Evolutionary conservation across 2,113 vertebrate genomes (phyloP).

Genomic region (Triplophysa rosa): DNA sequence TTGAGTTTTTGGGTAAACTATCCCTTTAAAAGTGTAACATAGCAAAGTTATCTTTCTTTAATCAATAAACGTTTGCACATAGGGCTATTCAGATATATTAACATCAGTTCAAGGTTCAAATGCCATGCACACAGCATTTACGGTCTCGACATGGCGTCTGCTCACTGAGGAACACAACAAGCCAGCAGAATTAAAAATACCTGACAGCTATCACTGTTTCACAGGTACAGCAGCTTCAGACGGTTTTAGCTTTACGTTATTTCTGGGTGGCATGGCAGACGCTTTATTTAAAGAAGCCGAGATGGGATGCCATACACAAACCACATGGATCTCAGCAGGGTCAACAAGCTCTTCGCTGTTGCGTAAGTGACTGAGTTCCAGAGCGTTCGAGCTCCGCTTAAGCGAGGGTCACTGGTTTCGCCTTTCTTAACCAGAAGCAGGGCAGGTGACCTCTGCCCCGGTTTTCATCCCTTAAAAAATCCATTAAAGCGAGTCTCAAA

Average conservation of each 20-base stretch:
- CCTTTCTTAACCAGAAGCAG: background rate
- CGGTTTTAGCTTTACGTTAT: constrained; percentile 42
- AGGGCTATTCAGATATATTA: background rate
- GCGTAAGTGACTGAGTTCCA: background rate
- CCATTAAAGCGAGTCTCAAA: constrained; percentile 40
- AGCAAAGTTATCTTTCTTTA: background rate
- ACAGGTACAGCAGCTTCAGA: constrained; percentile 40
- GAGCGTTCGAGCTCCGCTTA: background rate
- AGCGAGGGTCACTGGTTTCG: constrained; percentile 1
- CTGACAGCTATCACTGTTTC: constrained; percentile 36
- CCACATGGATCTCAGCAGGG: background rate
- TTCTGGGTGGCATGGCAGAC: constrained; percentile 25
- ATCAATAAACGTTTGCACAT: background rate
- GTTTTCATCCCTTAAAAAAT: constrained; percentile 29
- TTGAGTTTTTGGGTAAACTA: too few species aligned
- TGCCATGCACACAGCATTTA: background rate
- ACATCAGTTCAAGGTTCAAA: background rate
- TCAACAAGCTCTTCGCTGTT: background rate
- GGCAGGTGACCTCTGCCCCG: constrained; percentile 37
- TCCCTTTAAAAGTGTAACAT: too few species aligned
- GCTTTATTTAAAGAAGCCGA: constrained; percentile 31
- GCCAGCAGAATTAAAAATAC: constrained; percentile 46
- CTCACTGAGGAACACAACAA: constrained; percentile 26
- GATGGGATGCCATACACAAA: constrained; percentile 3
- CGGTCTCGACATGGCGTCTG: background rate